Percentiles rank a stretch among this genome's conserved stretches.
These are phyloP conservation scores for Reticulitermes speratus DNA, from an alignment of 1,140 invertebrate genomes.

Conservation along the genomic window DNA sequence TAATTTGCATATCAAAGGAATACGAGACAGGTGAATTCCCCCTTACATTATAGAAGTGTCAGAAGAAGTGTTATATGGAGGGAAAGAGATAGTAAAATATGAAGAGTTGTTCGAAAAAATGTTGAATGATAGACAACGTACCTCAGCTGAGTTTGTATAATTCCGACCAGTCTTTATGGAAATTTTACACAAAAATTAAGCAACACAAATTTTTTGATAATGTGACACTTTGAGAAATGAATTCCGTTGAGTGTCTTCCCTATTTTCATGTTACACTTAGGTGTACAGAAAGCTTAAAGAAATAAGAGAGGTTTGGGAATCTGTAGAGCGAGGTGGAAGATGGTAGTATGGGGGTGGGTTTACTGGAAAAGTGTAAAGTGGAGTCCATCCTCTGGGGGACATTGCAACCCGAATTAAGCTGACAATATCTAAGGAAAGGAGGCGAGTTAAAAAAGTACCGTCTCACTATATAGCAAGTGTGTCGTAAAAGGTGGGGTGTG, in stretches of 20 bases:
- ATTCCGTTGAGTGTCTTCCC: neutral
- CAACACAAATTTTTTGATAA: neutral
- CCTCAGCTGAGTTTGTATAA: neutral
- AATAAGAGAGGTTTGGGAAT: neutral
- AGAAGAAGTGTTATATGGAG: neutral
- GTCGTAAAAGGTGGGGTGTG: neutral
- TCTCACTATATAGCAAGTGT: neutral
- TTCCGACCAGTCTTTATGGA: neutral
- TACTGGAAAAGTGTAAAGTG: neutral
- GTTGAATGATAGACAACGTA: neutral
- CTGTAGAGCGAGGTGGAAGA: neutral
- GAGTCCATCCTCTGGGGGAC: neutral
- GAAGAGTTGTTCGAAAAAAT: neutral
- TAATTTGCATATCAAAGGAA: conserved; percentile 19
- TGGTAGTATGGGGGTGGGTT: neutral
- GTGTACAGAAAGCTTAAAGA: neutral
- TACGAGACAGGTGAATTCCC: conserved; percentile 1
- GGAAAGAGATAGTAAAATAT: neutral
- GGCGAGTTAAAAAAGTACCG: neutral
- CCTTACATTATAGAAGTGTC: neutral
- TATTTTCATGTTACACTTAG: neutral
- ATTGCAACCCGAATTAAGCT: conserved; percentile 7
- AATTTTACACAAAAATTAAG: neutral
- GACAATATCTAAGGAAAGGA: neutral
- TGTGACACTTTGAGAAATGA: neutral